A percentile compares a stretch with the other conserved stretches of the same genome.
These are phyloP conservation scores for Tethea ocularis DNA, from an alignment of 2,888 invertebrate species.

Conservation along the genomic window DNA sequence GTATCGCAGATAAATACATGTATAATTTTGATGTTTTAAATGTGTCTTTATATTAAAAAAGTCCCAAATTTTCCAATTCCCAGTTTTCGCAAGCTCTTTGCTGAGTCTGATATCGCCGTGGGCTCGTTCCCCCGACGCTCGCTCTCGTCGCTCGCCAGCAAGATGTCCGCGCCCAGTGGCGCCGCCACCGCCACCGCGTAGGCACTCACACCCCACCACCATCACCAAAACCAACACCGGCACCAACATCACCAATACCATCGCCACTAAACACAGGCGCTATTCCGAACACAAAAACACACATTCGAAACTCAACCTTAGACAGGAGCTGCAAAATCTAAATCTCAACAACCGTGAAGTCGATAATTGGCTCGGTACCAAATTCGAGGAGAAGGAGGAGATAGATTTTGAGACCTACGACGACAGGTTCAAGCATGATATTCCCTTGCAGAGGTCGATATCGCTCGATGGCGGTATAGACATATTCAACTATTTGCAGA, in stretches of 20 bases:
- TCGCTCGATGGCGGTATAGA: conserved; percentile 71
- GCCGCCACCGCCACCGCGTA: conserved; percentile 72
- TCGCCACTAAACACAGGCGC: conserved; percentile 34
- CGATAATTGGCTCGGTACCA: conserved; percentile 66
- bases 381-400: conserved; percentile 54
- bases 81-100: conserved; percentile 96
- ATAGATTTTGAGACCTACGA: conserved; percentile 32
- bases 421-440: conserved; percentile 59
- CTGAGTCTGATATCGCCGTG: conserved; percentile 88
- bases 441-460: conserved; percentile 66
- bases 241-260: conserved; percentile 7
- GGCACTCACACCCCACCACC: conserved; percentile 59
- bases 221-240: conserved; percentile 20
- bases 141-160: conserved; percentile 89
- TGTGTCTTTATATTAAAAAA: not conserved
- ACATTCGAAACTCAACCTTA: conserved; percentile 57
- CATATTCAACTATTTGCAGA: conserved; percentile 63
- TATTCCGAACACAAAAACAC: conserved; percentile 51
- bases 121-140: conserved; percentile 92
- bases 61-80: conserved; percentile 12
- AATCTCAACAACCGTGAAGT: conserved; percentile 62
- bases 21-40: not conserved
- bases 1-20: not conserved
- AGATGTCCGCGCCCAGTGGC: conserved; percentile 86
- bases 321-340: conserved; percentile 66